A percentile compares a stretch with the other conserved stretches of the same genome.
Conservation (phyloP, 2,113 vertebrate species). For the Microtus richardsoni region DNA sequence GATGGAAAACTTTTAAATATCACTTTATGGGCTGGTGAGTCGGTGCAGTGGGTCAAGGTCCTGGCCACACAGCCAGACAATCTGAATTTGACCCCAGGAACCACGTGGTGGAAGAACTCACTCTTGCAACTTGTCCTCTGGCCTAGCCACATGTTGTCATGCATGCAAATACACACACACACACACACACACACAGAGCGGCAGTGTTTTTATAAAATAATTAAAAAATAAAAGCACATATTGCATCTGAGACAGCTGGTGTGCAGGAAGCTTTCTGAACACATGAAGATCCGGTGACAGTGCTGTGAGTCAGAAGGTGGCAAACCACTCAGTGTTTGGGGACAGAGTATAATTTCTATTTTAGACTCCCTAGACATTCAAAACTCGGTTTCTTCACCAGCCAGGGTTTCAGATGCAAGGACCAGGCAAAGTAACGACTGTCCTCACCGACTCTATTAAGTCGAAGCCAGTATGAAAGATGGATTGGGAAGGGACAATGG, state of each 20-base stretch:
- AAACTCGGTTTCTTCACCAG: conserved; percentile 34
- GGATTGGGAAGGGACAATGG: neutral
- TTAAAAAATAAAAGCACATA: neutral
- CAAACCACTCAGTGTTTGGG: conserved; percentile 63
- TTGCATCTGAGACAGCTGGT: conserved; percentile 52
- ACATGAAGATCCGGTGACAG: neutral
- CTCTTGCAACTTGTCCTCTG: neutral
- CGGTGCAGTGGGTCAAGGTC: too few relatives aligned
- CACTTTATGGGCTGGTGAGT: neutral
- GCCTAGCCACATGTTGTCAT: too few relatives aligned
- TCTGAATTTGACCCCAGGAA: neutral
- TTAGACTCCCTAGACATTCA: conserved; percentile 50
- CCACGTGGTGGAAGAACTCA: neutral
- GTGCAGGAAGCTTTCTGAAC: conserved; percentile 50
- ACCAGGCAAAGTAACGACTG: neutral
- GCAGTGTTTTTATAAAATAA: neutral
- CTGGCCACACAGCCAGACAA: neutral
- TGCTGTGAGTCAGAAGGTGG: conserved; percentile 57
- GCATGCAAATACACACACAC: neutral
- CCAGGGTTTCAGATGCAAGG: neutral
- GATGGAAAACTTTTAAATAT: neutral
- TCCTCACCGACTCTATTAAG: neutral
- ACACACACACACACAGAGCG: neutral
- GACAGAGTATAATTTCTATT: conserved; percentile 57
- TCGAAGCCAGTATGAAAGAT: neutral